These are phyloP conservation scores for Scopus umbretta DNA, from an alignment of 2,113 vertebrate species.

Conservation along the genomic window DNA sequence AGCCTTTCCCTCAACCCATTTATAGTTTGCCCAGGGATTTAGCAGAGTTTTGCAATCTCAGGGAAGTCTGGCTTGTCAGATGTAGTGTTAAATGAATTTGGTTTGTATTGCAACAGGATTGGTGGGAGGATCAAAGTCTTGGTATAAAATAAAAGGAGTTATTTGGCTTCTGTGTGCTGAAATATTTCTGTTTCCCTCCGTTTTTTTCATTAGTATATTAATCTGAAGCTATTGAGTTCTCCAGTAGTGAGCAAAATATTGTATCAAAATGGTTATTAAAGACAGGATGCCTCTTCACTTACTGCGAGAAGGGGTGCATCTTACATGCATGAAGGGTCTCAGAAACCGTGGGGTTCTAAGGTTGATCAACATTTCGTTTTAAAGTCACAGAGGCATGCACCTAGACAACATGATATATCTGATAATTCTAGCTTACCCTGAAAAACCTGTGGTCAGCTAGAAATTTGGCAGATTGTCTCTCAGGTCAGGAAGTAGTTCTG, in stretches of 20 bases:
- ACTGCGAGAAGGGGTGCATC: conserved; percentile 23
- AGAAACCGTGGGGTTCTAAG: conserved; percentile 39
- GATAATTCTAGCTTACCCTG: conserved; percentile 60
- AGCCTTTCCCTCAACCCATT: not conserved
- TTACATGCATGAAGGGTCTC: conserved; percentile 26
- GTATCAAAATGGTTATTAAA: conserved; percentile 36
- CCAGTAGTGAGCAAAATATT: conserved; percentile 35
- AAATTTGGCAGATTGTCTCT: conserved; percentile 65
- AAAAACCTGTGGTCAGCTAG: conserved; percentile 62
- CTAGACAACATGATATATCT: not conserved
- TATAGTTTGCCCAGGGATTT: not conserved
- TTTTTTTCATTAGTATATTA: conserved; percentile 57
- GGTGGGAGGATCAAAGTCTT: conserved; percentile 21
- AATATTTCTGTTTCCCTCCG: not conserved
- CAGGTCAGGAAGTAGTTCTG: conserved; percentile 65
- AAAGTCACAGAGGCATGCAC: not conserved
- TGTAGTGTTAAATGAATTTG: not conserved
- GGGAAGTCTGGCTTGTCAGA: not conserved
- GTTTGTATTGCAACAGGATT: conserved; percentile 5
- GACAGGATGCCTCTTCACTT: conserved; percentile 33
- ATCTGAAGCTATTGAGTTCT: conserved; percentile 56
- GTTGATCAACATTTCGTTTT: conserved; percentile 56
- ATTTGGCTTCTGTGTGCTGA: not conserved
- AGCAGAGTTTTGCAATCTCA: not conserved
- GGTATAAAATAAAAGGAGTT: conserved; percentile 23